phyloP scores from a whole-genome alignment of 92 coral and sea anemone species.

The Pocillopora grandis region DNA sequence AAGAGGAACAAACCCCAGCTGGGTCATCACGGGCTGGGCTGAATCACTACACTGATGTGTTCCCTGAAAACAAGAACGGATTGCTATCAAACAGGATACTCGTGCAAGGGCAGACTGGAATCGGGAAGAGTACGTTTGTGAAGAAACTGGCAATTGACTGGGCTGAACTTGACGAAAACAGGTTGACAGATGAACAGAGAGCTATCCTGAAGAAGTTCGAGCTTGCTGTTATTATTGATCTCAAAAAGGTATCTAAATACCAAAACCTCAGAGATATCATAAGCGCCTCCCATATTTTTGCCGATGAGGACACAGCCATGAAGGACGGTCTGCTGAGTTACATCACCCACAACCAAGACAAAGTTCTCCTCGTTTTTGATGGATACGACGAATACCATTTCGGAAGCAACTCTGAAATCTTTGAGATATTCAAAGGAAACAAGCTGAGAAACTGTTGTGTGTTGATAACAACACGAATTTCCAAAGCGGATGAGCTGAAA shows the following conservation, averaged over 20 bases:
- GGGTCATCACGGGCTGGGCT: too few relatives aligned
- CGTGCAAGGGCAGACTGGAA: slow-evolving; percentile 18
- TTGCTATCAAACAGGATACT: slow-evolving; percentile 9
- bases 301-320: slow-evolving; percentile 10
- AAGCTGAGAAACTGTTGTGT: not conserved
- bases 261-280: slow-evolving; percentile 5
- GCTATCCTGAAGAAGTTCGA: not conserved
- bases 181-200: not conserved
- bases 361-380: not conserved
- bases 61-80: not conserved
- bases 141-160: slow-evolving; percentile 25
- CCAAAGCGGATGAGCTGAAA: too few relatives aligned
- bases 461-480: too few relatives aligned
- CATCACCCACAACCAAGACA: not conserved
- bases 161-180: slow-evolving; percentile 3
- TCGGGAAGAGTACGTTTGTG: too few relatives aligned
- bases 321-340: not conserved
- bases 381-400: slow-evolving; percentile 22
- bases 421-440: slow-evolving; percentile 15
- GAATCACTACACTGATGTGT: not conserved
- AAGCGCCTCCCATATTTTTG: not conserved
- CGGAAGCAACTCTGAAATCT: slow-evolving; percentile 11
- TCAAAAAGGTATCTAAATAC: slow-evolving; percentile 1
- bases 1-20: too few relatives aligned
- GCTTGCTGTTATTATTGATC: not conserved